Conservation (phyloP, 2,797 vertebrate genomes). For the Muscicapa striata region DNA sequence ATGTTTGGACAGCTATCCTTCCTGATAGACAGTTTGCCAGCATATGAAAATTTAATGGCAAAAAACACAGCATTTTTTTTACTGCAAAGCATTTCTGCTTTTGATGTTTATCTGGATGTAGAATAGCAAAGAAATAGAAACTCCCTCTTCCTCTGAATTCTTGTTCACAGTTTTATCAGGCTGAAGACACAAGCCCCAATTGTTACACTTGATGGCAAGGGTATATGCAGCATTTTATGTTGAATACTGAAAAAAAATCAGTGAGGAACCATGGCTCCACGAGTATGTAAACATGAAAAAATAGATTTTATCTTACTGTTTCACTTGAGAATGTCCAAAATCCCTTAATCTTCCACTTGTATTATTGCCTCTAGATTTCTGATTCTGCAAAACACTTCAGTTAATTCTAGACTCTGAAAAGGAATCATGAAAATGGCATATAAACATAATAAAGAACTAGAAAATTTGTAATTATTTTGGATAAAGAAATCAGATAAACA, state of each 20-base stretch:
- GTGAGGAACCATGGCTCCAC: neutral
- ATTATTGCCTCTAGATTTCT: neutral
- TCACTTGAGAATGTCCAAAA: neutral
- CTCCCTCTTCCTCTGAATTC: neutral
- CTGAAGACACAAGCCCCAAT: neutral
- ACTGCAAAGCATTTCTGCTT: neutral
- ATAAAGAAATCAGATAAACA: neutral
- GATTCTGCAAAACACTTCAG: neutral
- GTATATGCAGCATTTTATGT: neutral
- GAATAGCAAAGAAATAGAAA: neutral
- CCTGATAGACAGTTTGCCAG: neutral
- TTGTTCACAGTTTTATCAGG: neutral
- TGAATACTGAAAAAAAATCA: neutral
- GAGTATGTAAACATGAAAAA: neutral
- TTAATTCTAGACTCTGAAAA: neutral
- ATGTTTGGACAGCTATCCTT: neutral
- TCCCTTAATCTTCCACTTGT: neutral
- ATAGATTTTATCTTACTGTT: neutral
- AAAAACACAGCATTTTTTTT: neutral
- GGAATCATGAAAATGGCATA: neutral
- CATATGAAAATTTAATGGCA: neutral
- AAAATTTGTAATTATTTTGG: neutral
- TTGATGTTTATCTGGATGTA: neutral
- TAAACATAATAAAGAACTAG: neutral
- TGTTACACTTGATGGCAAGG: neutral